Evolutionary conservation across 2,113 vertebrate species (phyloP).

Genomic region (Eidolon helvum): DNA sequence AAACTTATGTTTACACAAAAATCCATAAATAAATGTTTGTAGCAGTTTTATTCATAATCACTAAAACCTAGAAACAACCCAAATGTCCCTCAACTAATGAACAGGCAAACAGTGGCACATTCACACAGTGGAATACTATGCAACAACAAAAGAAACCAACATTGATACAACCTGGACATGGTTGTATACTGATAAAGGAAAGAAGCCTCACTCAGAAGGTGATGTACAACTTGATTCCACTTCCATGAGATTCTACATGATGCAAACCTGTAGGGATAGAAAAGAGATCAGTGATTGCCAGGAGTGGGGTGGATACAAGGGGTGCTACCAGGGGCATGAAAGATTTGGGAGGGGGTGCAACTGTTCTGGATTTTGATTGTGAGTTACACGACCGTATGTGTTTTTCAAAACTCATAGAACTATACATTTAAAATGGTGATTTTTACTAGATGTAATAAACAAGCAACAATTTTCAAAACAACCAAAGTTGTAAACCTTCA

Average conservation of each 20-base stretch:
- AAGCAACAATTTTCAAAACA: neutral
- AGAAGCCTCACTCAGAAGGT: neutral
- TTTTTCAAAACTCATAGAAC: neutral
- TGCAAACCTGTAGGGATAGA: too few species aligned
- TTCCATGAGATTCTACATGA: fast-evolving
- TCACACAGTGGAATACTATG: fast-evolving
- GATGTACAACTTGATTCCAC: neutral
- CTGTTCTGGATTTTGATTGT: neutral
- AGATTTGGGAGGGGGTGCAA: neutral
- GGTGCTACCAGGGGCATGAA: neutral
- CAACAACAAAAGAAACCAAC: neutral
- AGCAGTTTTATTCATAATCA: neutral
- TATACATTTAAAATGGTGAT: neutral
- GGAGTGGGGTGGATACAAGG: too few species aligned
- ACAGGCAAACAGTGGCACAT: neutral
- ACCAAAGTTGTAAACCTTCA: neutral
- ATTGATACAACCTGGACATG: fast-evolving
- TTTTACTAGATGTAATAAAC: neutral
- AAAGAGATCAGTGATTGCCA: neutral
- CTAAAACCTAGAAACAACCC: neutral
- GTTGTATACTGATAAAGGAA: neutral
- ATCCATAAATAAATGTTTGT: too few species aligned
- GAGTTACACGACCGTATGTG: neutral
- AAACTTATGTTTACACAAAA: neutral
- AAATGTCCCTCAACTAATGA: too few species aligned